Evolutionary conservation across 2,113 vertebrate species (phyloP).

Genomic region (Beaufortia kweichowensis): DNA sequence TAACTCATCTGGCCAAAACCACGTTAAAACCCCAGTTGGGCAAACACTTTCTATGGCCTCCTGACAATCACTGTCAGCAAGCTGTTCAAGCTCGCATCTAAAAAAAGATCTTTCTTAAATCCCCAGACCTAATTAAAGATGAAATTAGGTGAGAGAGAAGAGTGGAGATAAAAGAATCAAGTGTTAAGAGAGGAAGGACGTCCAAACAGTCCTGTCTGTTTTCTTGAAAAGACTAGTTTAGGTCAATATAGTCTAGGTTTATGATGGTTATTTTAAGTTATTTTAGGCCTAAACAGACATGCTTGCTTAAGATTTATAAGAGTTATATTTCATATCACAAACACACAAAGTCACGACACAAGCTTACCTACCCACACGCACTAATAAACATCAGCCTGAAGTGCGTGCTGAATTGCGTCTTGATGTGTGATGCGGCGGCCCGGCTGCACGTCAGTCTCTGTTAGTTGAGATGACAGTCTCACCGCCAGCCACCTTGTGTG

Average conservation of each 20-base stretch:
- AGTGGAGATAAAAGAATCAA: not conserved
- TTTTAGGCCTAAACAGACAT: too few relatives aligned
- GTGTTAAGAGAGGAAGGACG: not conserved
- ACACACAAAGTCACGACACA: not conserved
- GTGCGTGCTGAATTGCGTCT: not conserved
- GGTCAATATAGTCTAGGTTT: not conserved
- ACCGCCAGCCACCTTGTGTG: constrained; percentile 29
- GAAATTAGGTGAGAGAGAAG: constrained; percentile 18
- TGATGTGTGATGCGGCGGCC: constrained; percentile 40
- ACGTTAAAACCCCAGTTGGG: constrained; percentile 14
- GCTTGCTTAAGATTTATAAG: too few relatives aligned
- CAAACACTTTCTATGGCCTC: constrained; percentile 17
- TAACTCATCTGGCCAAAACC: constrained; percentile 32
- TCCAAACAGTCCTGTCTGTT: not conserved
- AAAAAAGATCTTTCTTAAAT: constrained; percentile 35
- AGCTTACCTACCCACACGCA: constrained; percentile 16
- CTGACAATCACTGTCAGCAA: constrained; percentile 28
- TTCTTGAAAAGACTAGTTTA: not conserved
- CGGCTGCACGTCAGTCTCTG: constrained; percentile 50
- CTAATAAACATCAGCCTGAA: constrained; percentile 9
- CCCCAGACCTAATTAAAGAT: constrained; percentile 43
- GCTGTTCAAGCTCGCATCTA: constrained; percentile 37
- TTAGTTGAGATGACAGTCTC: constrained; percentile 53
- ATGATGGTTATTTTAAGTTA: too few relatives aligned
- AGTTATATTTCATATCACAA: not conserved